Evolutionary conservation across 2,888 invertebrate genomes (phyloP).

Genomic region (Timema podura): DNA sequence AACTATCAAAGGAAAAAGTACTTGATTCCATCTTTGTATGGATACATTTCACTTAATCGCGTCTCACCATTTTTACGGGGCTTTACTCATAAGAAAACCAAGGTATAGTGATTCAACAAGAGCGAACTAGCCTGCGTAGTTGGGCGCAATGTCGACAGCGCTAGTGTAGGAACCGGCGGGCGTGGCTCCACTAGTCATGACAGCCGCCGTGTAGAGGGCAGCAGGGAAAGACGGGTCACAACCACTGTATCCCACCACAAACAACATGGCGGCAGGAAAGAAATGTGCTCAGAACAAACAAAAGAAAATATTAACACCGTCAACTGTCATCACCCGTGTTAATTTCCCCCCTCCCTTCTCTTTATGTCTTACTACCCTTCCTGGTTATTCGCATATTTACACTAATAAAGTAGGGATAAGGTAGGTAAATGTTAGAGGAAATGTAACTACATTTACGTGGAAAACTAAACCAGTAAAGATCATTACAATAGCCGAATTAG

Average conservation of each 20-base stretch:
- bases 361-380: too few species aligned
- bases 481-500: too few species aligned
- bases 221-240: conserved; percentile 56
- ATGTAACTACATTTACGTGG: too few species aligned
- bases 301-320: background rate
- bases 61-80: background rate
- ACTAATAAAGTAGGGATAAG: too few species aligned
- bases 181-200: conserved; percentile 55
- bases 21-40: too few species aligned
- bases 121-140: conserved; percentile 36
- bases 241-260: conserved; percentile 57
- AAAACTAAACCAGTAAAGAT: too few species aligned
- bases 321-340: background rate
- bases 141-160: conserved; percentile 57
- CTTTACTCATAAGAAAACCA: background rate
- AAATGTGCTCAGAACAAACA: conserved; percentile 48
- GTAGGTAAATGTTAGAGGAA: too few species aligned
- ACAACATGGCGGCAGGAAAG: conserved; percentile 54
- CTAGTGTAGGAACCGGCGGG: conserved; percentile 56
- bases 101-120: background rate
- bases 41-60: too few species aligned
- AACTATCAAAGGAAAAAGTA: too few species aligned
- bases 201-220: conserved; percentile 53
- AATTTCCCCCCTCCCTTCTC: too few species aligned
- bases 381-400: too few species aligned